Conservation (phyloP, 2,797 vertebrate species). For the Esox masquinongy region DNA sequence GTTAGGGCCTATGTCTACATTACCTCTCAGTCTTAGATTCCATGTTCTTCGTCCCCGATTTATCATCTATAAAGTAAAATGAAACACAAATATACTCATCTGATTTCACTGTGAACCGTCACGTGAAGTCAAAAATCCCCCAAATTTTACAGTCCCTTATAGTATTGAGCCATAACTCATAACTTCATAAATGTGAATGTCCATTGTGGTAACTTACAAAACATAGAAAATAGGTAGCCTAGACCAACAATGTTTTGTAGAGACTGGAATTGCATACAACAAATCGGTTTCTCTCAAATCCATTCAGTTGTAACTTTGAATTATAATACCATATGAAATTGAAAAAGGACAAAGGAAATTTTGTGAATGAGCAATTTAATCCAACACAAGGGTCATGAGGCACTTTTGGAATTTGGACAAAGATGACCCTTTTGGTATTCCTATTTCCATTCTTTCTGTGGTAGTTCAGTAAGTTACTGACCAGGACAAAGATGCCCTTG, state of each 20-base stretch:
- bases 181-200: neutral
- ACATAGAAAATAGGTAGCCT: neutral
- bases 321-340: neutral
- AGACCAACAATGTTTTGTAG: neutral
- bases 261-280: neutral
- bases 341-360: neutral
- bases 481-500: neutral
- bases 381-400: neutral
- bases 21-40: slow-evolving; percentile 64
- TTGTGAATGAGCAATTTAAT: neutral
- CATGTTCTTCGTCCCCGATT: slow-evolving; percentile 22
- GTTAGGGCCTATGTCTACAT: neutral
- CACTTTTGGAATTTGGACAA: neutral
- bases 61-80: slow-evolving; percentile 46
- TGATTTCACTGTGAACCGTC: neutral
- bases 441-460: neutral
- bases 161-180: neutral
- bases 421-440: neutral
- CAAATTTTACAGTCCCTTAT: neutral
- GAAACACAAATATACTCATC: slow-evolving; percentile 21
- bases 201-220: neutral
- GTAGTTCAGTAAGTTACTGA: neutral
- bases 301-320: neutral
- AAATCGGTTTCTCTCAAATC: neutral
- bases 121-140: neutral